phyloP scores from a whole-genome alignment of 2,113 vertebrate species.

The Callopanchax toddi region DNA sequence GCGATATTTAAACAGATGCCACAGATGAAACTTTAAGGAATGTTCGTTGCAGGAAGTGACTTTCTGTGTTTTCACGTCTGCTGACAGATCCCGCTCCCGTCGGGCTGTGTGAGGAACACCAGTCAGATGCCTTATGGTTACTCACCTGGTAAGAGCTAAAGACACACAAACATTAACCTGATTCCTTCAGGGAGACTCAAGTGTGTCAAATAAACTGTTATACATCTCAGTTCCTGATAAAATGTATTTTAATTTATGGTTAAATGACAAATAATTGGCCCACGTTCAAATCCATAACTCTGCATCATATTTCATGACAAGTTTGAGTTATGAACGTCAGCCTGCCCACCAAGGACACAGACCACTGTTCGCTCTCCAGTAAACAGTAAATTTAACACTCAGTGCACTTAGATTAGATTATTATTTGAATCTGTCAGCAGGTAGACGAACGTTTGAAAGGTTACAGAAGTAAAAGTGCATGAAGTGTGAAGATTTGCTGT shows the following conservation, averaged over 20 bases:
- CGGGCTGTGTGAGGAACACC: constrained; percentile 33
- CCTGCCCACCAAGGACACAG: constrained; percentile 36
- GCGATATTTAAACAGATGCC: constrained; percentile 54
- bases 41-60: constrained; percentile 60
- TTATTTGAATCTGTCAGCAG: constrained; percentile 34
- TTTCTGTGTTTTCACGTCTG: constrained; percentile 57
- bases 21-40: constrained; percentile 40
- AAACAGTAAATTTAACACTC: constrained; percentile 43
- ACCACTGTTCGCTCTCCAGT: constrained; percentile 19
- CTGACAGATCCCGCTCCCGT: constrained; percentile 64
- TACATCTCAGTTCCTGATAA: background rate
- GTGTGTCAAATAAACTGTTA: background rate
- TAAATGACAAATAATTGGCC: constrained; percentile 13
- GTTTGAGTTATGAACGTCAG: constrained; percentile 29
- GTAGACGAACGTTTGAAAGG: constrained; percentile 25
- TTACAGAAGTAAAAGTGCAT: constrained; percentile 30
- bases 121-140: constrained; percentile 66
- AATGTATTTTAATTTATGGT: background rate
- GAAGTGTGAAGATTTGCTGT: constrained; percentile 43
- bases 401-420: background rate
- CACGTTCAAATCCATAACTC: constrained; percentile 14
- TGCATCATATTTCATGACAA: constrained; percentile 37
- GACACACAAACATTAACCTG: constrained; percentile 32
- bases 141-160: constrained; percentile 76
- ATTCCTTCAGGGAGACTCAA: background rate